A percentile compares a stretch with the other conserved stretches of the same genome.
Conservation (phyloP, 37 sponge, comb jelly and placozoan genomes). For the Aphrocallistes beatrix region DNA sequence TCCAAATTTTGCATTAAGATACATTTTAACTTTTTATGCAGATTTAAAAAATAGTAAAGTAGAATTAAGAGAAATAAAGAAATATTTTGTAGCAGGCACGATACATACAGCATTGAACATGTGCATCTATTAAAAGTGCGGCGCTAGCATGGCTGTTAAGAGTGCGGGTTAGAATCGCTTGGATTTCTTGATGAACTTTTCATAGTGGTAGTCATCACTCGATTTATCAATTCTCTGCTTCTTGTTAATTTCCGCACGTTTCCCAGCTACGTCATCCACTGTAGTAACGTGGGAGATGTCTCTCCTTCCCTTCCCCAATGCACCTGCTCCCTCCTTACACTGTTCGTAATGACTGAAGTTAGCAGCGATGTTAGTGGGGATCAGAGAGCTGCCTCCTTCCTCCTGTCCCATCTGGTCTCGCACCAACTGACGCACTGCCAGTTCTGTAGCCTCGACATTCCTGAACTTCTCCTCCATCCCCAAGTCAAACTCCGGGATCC, state of each 20-base stretch:
- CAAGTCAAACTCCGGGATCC: constrained; percentile 31
- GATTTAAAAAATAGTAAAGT: no score
- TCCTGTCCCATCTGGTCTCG: constrained; percentile 20
- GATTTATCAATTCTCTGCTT: constrained; percentile 40
- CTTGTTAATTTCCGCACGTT: constrained; percentile 29
- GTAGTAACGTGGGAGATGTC: background rate
- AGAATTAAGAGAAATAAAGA: no score
- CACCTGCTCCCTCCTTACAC: background rate
- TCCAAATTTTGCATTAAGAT: no score
- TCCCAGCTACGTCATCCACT: constrained; percentile 18
- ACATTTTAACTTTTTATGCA: no score
- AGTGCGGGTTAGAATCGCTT: constrained; percentile 29
- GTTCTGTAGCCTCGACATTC: constrained; percentile 31
- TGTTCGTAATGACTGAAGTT: constrained; percentile 24
- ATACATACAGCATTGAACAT: no score
- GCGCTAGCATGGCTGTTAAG: no score
- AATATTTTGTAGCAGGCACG: no score
- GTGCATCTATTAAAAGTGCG: no score
- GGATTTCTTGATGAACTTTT: constrained; percentile 66
- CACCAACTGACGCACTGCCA: constrained; percentile 19
- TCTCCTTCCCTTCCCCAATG: background rate
- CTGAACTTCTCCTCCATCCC: constrained; percentile 34
- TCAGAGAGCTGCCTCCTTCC: background rate
- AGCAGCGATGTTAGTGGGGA: constrained; percentile 28
- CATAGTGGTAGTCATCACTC: constrained; percentile 82